Base-by-base conservation (phyloP, 1,140 invertebrate genomes). In the Sitophilus oryzae region DNA sequence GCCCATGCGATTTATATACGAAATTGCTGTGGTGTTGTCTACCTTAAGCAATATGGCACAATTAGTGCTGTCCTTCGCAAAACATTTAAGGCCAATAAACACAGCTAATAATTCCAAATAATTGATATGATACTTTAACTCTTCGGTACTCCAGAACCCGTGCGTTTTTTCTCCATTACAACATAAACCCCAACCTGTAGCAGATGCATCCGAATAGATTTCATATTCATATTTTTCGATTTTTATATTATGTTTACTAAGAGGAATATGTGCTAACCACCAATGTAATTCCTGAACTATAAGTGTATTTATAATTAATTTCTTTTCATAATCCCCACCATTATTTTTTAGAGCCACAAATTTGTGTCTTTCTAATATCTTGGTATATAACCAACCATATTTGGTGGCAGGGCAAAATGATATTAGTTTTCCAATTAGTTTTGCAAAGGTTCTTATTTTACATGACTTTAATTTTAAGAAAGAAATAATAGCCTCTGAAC, bases 21-120 rank as follows among this genome's bases (percentile, higher is more conserved):
- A 69, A 68, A 76, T 74, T 69, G 74, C 73, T 44, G 63, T 67
- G 2, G 60, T 62, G 56, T 64, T 62, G 41, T 64, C 53, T 10
- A 57, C 16, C 23, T 58, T 16, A 20, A 56, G 38, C 20, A 64
- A 40, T 25, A 64, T 52, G 20, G 45, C 37, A 22, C 18, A 22
- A 43, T 52, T 34, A 20, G 10, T 30, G 4, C 45, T 18, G 10
- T 52, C 15, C 16, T 52, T 38, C 8, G 66, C 64, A 55, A 66
- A 67, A 25, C 44, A 61, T 56, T 66, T 64, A 35, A 52, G 36
- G 11, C 11, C 62, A 42, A 52, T 55, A 50, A 56, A 64, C 1
- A 56, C 62, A 37, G 62, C 62, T 16, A 45, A 9, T 11, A 65
- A 23, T 45, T 64, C 64, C 14, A 64, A 54, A 37, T 34, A 57